phyloP scores from a whole-genome alignment of 2,797 vertebrate species.

The Hozukius guyotensis region DNA sequence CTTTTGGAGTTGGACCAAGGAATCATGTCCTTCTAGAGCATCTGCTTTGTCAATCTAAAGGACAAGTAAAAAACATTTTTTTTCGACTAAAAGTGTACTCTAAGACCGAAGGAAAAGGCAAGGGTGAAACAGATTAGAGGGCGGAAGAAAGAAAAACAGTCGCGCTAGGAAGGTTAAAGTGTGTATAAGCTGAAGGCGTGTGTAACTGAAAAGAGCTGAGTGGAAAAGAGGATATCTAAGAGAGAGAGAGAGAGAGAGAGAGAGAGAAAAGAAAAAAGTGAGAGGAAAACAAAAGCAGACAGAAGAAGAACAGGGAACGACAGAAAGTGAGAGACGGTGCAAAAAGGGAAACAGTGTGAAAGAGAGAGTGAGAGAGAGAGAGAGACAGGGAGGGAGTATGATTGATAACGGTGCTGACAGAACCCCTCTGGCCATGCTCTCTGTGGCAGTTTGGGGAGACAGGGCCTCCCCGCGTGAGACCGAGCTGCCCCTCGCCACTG shows the following conservation, averaged over 20 bases:
- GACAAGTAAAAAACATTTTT: slow-evolving; percentile 51
- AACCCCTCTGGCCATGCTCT: slow-evolving; percentile 86
- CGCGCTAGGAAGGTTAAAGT: slow-evolving; percentile 66
- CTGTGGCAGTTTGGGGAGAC: slow-evolving; percentile 85
- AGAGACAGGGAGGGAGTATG: slow-evolving; percentile 79
- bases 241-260: background rate
- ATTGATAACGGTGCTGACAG: slow-evolving; percentile 86
- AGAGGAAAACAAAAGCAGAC: slow-evolving; percentile 65
- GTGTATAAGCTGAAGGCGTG: slow-evolving; percentile 43
- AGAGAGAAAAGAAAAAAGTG: slow-evolving; percentile 40
- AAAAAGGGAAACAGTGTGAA: slow-evolving; percentile 73
- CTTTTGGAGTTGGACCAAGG: slow-evolving; percentile 51
- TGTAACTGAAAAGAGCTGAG: slow-evolving; percentile 49
- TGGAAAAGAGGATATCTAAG: slow-evolving; percentile 63
- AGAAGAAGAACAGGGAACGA: slow-evolving; percentile 52
- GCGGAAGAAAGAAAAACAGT: slow-evolving; percentile 51
- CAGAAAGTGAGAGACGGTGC: slow-evolving; percentile 71
- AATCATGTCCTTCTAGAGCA: slow-evolving; percentile 50
- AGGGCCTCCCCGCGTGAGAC: slow-evolving; percentile 83
- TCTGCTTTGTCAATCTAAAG: slow-evolving; percentile 70
- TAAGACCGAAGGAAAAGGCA: slow-evolving; percentile 60
- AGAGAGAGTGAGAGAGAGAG: slow-evolving; percentile 62
- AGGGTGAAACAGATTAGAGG: slow-evolving; percentile 66
- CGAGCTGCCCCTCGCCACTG: slow-evolving; percentile 81
- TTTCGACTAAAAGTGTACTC: slow-evolving; percentile 35